Evolutionary conservation across 2,888 invertebrate species (phyloP).

Genomic region (Leptinotarsa haldemani): DNA sequence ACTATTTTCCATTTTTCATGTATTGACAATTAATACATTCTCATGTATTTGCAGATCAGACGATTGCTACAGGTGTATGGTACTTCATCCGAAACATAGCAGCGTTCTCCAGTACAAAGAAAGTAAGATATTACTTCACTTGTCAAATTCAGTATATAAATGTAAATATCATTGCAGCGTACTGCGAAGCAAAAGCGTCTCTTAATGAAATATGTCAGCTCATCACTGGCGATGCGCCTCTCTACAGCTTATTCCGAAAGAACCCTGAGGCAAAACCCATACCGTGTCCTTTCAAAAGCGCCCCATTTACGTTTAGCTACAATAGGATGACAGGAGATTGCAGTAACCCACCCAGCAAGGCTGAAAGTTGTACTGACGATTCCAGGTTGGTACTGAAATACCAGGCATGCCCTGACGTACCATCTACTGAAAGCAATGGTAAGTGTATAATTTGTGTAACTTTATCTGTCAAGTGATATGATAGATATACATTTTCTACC

Average conservation of each 20-base stretch:
- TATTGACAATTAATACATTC: background rate
- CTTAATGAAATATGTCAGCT: slow-evolving; percentile 74
- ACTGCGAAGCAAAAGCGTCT: slow-evolving; percentile 71
- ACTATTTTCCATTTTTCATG: background rate
- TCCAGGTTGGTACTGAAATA: slow-evolving; percentile 83
- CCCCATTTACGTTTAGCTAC: slow-evolving; percentile 81
- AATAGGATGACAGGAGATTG: slow-evolving; percentile 81
- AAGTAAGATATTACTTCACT: slow-evolving; percentile 71
- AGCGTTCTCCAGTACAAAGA: slow-evolving; percentile 87
- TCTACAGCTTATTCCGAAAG: slow-evolving; percentile 81
- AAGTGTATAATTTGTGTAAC: slow-evolving; percentile 51
- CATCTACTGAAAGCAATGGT: slow-evolving; percentile 83
- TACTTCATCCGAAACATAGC: slow-evolving; percentile 80
- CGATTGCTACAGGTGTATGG: slow-evolving; percentile 80
- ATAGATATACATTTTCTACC: no score
- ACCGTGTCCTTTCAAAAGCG: slow-evolving; percentile 82
- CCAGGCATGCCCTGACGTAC: slow-evolving; percentile 85
- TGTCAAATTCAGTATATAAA: slow-evolving; percentile 5
- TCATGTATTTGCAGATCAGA: slow-evolving; percentile 70
- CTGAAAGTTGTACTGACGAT: slow-evolving; percentile 87
- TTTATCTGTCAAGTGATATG: no score
- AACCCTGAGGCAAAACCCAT: slow-evolving; percentile 75
- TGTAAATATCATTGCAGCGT: slow-evolving; percentile 65
- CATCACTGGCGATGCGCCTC: slow-evolving; percentile 77
- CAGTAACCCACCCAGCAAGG: slow-evolving; percentile 78